Evolutionary conservation across 2,113 vertebrate species (phyloP), one percentile per base, ranked within the genome.

Genomic region (Tylochromis polylepis): DNA sequence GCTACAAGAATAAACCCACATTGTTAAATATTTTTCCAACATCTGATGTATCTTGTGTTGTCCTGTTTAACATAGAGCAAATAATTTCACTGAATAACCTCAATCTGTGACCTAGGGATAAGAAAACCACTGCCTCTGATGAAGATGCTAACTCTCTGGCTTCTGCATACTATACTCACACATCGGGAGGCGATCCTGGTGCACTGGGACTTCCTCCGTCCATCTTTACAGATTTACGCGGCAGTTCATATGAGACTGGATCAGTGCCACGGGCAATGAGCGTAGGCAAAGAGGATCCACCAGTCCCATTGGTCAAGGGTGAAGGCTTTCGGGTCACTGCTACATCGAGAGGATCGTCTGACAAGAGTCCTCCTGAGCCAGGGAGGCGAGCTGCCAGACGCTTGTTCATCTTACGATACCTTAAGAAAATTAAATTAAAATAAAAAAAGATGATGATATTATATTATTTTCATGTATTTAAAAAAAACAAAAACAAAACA

Each of bases 381-480:
- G 98, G 97, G 70, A 99, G 97, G 89, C 98, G 96, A 67, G 97
- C 97, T 89, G 97, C 97, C 56, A 98, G 95, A 24, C 98, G 98
- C 85, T 99, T 99, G 93, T 99, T 99, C 98, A 99, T 99, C 94
- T 99, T 99, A 85, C 99, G 98, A 94, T 99, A 99, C 87, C 99
- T 99, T 94, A 87, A 2, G 65, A 43, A 88, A 2, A 65, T 43
- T 86, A 1, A 84, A 4, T 20, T 31, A 5, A 60, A 5, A 56
- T 1, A 24, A 4, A n/a, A 15, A 12, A 56, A 3, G 5, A 36
- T n/a, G 36, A 65, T n/a, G 59, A 62, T 36, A 65, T 36, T 3
- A 4, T n/a, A 65, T 65, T 65, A 6, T n/a, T 65, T 67, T 67
- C 38, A 67, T 12, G 43, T 41, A 43, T 15, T 15, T 99, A 94